Evolutionary conservation across 2,113 vertebrate species (phyloP).

Genomic region (Periophthalmodon schlosseri): DNA sequence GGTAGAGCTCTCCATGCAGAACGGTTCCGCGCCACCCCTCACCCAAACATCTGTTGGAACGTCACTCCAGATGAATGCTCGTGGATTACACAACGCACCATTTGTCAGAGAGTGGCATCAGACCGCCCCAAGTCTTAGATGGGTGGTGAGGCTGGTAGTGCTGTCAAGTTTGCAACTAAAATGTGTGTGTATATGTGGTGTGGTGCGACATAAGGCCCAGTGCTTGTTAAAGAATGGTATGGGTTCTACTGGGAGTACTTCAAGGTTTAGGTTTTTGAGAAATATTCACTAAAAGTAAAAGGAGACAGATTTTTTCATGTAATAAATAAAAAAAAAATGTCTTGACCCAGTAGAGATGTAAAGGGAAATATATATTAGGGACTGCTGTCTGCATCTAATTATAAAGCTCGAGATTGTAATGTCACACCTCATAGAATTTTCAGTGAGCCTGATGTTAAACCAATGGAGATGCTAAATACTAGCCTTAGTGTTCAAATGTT

Average conservation of each 20-base stretch:
- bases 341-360: no score
- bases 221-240: background rate
- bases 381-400: no score
- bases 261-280: no score
- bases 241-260: background rate
- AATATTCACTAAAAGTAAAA: no score
- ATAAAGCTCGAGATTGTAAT: no score
- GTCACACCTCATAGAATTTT: no score
- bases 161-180: conserved; percentile 13
- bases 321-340: no score
- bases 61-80: conserved; percentile 62
- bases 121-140: conserved; percentile 31
- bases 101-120: conserved; percentile 43
- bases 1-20: conserved; percentile 47
- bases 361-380: no score
- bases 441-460: no score
- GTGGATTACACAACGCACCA: conserved; percentile 58
- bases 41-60: conserved; percentile 59
- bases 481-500: no score
- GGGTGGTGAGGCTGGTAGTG: conserved; percentile 9
- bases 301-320: no score
- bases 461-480: no score
- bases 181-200: conserved; percentile 12
- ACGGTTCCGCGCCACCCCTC: conserved; percentile 37
- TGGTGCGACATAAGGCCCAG: background rate